These are phyloP conservation scores for Hoplostethus atlanticus DNA, from an alignment of 2,797 vertebrate genomes.

Conservation along the genomic window DNA sequence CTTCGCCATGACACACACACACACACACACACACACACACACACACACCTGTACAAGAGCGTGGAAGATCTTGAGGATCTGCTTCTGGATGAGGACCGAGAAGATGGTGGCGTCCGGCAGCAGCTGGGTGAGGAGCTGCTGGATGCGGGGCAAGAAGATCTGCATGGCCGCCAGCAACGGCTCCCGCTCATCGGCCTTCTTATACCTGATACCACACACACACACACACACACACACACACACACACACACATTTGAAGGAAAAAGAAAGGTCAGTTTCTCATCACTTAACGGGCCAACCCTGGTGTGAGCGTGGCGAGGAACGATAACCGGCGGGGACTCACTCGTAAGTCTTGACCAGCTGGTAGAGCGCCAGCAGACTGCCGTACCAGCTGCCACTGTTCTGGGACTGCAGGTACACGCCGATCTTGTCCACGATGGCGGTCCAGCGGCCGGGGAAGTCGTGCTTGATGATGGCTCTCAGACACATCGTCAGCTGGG, in stretches of 20 bases:
- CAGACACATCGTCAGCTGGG: constrained; percentile 96
- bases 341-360: constrained; percentile 99
- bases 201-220: constrained; percentile 85
- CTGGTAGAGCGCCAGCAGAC: constrained; percentile 94
- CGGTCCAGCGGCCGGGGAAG: constrained; percentile 97
- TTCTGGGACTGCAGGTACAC: constrained; percentile 92
- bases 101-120: constrained; percentile 91
- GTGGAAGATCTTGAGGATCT: constrained; percentile 98
- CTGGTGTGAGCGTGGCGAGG: background rate
- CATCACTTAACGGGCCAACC: background rate
- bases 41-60: constrained; percentile 94
- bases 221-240: constrained; percentile 11
- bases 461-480: constrained; percentile 96
- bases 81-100: constrained; percentile 97
- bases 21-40: constrained; percentile 6
- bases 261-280: too few species aligned
- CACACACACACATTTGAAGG: background rate
- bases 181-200: constrained; percentile 94
- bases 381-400: constrained; percentile 95
- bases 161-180: constrained; percentile 96
- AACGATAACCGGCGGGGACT: constrained; percentile 72
- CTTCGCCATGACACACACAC: background rate
- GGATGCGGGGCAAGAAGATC: constrained; percentile 94
- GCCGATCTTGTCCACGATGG: constrained; percentile 94
- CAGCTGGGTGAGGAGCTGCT: constrained; percentile 93